Evolutionary conservation across 1,140 invertebrate species (phyloP).

Genomic region (Pomacea maculata): DNA sequence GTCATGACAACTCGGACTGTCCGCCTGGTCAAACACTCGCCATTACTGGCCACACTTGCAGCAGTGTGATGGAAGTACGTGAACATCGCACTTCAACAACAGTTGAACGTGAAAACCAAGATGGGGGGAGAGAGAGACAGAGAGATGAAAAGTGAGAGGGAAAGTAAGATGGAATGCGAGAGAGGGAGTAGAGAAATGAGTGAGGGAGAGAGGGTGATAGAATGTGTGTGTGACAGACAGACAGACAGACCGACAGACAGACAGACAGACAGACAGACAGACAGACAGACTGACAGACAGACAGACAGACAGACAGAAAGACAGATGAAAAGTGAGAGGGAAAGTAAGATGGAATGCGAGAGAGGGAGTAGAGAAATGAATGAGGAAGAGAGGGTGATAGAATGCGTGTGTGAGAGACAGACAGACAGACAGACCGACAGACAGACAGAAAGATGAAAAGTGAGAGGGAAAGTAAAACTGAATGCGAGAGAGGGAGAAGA

Average conservation of each 20-base stretch:
- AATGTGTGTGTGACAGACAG: slow-evolving; percentile 10
- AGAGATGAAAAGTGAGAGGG: background rate
- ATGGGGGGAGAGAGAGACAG: no score
- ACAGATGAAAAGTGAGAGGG: slow-evolving; percentile 1
- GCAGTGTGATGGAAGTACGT: no score
- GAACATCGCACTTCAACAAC: no score
- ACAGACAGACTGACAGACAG: slow-evolving; percentile 13
- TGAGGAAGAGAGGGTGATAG: background rate
- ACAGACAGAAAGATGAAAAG: slow-evolving; percentile 6
- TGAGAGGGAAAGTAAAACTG: background rate
- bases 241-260: slow-evolving; percentile 15
- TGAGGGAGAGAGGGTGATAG: no score
- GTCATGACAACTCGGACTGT: no score
- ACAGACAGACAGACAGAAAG: slow-evolving; percentile 4
- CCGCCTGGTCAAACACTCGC: no score
- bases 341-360: background rate
- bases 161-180: background rate
- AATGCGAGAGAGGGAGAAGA: background rate
- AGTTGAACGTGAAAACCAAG: background rate
- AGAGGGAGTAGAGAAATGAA: background rate
- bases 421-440: slow-evolving; percentile 9
- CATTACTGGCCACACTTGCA: no score
- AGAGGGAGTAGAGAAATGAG: no score
- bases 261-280: background rate
- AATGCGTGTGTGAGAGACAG: slow-evolving; percentile 10